Conservation (phyloP, 2,888 invertebrate species). For the Diaprepes abbreviatus region DNA sequence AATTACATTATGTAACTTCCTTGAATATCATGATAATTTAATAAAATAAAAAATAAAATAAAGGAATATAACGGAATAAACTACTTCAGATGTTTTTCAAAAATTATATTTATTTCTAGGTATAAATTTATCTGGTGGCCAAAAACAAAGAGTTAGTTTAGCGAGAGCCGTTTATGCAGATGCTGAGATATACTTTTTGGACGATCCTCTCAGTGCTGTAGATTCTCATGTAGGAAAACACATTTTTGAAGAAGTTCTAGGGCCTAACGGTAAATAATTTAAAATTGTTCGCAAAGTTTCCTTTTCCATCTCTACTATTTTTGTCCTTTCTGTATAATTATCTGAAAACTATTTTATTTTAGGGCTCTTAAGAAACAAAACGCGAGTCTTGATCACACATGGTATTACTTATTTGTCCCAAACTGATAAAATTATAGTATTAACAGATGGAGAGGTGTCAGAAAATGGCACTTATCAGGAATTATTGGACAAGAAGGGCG, state of each 20-base stretch:
- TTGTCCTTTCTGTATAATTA: too few species aligned
- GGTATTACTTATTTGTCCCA: slow-evolving; percentile 93
- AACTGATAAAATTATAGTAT: slow-evolving; percentile 90
- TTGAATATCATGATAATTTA: too few species aligned
- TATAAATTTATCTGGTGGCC: slow-evolving; percentile 86
- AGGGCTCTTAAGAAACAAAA: slow-evolving; percentile 81
- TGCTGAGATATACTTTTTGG: slow-evolving; percentile 91
- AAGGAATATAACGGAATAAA: too few species aligned
- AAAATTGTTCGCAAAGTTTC: too few species aligned
- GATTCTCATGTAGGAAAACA: slow-evolving; percentile 98
- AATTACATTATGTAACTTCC: too few species aligned
- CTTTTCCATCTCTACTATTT: too few species aligned
- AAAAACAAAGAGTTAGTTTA: slow-evolving; percentile 91
- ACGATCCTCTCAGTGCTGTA: slow-evolving; percentile 96
- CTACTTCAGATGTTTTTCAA: too few species aligned
- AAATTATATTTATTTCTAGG: slow-evolving; percentile 66
- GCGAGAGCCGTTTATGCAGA: slow-evolving; percentile 93
- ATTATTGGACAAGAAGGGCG: slow-evolving; percentile 88
- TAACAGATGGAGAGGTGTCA: slow-evolving; percentile 88
- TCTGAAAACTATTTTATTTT: too few species aligned
- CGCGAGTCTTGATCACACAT: slow-evolving; percentile 94
- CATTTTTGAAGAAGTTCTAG: slow-evolving; percentile 93
- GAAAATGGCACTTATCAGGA: slow-evolving; percentile 93
- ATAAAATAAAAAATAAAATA: too few species aligned
- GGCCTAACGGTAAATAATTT: slow-evolving; percentile 45